Percentiles rank a stretch among this genome's conserved stretches.
These are phyloP conservation scores for Sylvicola cinctus DNA, from an alignment of 2,888 invertebrate species.

Conservation along the genomic window DNA sequence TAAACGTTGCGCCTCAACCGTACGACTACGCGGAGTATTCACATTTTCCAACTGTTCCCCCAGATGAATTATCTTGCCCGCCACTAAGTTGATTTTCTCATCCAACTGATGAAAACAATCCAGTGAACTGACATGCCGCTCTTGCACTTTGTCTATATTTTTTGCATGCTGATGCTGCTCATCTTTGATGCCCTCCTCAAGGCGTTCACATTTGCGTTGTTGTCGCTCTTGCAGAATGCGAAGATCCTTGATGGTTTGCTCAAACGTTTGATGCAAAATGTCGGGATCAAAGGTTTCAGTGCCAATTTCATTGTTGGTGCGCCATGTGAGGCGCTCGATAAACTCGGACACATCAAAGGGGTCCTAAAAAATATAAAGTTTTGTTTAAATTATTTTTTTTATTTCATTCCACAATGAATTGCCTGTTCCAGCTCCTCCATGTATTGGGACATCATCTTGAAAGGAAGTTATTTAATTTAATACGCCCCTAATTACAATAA, in stretches of 20 bases:
- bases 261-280: conserved; percentile 74
- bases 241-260: conserved; percentile 72
- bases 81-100: conserved; percentile 89
- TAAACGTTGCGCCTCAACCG: conserved; percentile 84
- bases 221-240: conserved; percentile 64
- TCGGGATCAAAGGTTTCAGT: conserved; percentile 67
- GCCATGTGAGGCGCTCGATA: conserved; percentile 89
- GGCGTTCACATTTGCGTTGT: conserved; percentile 62
- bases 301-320: conserved; percentile 58
- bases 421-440: conserved; percentile 75
- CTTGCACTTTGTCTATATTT: conserved; percentile 62
- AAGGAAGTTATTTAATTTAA: too few relatives aligned
- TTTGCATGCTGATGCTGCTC: conserved; percentile 70
- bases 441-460: conserved; percentile 70
- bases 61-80: conserved; percentile 93
- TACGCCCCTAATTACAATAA: neutral
- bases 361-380: conserved; percentile 36
- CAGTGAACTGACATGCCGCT: conserved; percentile 70
- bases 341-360: conserved; percentile 95
- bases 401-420: conserved; percentile 10
- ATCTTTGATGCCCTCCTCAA: conserved; percentile 63
- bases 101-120: conserved; percentile 82
- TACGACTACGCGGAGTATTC: conserved; percentile 80
- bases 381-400: neutral
- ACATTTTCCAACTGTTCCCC: conserved; percentile 96